Base-by-base conservation (phyloP, 2,113 vertebrate genomes). In the Cynoglossus semilaevis region DNA sequence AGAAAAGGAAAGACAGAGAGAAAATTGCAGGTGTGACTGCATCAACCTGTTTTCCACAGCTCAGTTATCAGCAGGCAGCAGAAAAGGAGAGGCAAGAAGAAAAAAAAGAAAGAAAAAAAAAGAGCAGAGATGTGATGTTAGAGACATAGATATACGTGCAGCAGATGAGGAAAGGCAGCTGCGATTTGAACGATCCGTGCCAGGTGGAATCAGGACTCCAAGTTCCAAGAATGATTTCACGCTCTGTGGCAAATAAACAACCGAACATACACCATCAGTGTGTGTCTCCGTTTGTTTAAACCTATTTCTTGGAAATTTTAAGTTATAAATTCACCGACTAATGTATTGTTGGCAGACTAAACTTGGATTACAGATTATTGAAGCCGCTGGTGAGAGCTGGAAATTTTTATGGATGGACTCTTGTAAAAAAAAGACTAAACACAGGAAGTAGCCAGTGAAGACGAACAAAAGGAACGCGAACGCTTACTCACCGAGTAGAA, bases 401-500 rank as follows among this genome's bases (percentile, higher is more conserved):
- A 41, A 41, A 5, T 41, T 14, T 41, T 41, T 13, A 41, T 41
- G 38, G 11, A 13, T 38, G 9, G 6, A 9, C 10, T 37, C 9
- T 41, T 41, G 1, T 41, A 15, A n/a, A n/a, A 44, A 15, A n/a
- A n/a, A 47, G 37, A 29, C 62, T 49, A 10, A 55, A 63, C 63
- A 15, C 22, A 29, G 43, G 14, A 29, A 63, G 35, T 6, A 18
- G 11, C 44, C 3, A 19, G 12, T 1, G 7, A 44, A 61, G 34
- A 43, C 36, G 40, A 13, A 63, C 57, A 42, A 77, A 41, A 66
- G 17, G 51, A 51, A 47, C 53, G 14, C 46, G 45, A 81, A 61
- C 50, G 19, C 62, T 58, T 60, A 91, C 90, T 91, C 79, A 91
- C 90, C 90, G 52, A 91, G 72, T 66, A 86, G 77, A 88, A 91